Percentiles rank a stretch among this genome's conserved stretches.
These are phyloP conservation scores for Lamproptera curius DNA, from an alignment of 2,888 invertebrate species.

Conservation along the genomic window DNA sequence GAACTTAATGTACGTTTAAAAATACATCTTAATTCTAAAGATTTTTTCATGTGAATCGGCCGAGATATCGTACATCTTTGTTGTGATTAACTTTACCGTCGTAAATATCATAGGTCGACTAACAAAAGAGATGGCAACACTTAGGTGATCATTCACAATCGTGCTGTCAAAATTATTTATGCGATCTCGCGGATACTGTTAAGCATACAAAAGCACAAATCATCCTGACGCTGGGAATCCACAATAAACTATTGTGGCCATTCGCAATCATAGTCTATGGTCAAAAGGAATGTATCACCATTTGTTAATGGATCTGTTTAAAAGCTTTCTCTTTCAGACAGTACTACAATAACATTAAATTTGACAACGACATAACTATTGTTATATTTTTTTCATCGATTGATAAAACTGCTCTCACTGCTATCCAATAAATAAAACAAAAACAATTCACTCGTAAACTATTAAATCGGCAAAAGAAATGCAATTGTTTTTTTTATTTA, in stretches of 20 bases:
- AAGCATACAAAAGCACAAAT: conserved; percentile 35
- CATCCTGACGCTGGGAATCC: conserved; percentile 32
- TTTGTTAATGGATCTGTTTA: neutral
- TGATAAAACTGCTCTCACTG: too few species aligned
- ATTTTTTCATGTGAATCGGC: conserved; percentile 1
- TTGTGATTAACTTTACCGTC: conserved; percentile 9
- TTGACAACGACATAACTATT: too few species aligned
- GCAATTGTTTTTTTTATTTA: too few species aligned
- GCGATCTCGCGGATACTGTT: conserved; percentile 30
- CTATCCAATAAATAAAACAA: too few species aligned
- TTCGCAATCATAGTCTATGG: conserved; percentile 24
- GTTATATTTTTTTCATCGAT: too few species aligned
- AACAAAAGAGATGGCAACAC: conserved; percentile 21
- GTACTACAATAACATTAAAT: too few species aligned
- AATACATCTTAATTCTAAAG: too few species aligned
- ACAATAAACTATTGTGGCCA: conserved; percentile 35
- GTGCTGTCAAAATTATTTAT: conserved; percentile 35
- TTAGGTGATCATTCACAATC: conserved; percentile 34
- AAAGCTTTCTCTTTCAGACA: too few species aligned
- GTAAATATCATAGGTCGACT: conserved; percentile 1
- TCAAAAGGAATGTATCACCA: conserved; percentile 8
- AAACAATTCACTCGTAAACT: too few species aligned
- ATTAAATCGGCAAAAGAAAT: too few species aligned
- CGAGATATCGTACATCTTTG: neutral
- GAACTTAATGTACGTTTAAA: too few species aligned